Conservation (phyloP, 2,888 invertebrate genomes). For the Eupithecia abbreviata region DNA sequence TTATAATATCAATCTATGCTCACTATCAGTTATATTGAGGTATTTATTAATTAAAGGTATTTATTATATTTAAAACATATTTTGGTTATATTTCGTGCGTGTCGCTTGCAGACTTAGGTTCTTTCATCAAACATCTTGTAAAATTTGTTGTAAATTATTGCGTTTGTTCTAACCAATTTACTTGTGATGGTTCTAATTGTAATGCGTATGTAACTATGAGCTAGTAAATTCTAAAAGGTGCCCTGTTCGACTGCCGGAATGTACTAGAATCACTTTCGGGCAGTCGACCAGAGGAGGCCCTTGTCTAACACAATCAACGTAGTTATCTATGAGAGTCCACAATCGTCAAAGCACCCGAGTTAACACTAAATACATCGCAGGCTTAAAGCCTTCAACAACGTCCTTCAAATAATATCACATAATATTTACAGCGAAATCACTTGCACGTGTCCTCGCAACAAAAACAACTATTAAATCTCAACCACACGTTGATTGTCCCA, state of each 20-base stretch:
- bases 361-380: slow-evolving; percentile 81
- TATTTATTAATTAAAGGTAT: slow-evolving; percentile 58
- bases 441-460: slow-evolving; percentile 70
- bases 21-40: slow-evolving; percentile 63
- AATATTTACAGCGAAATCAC: slow-evolving; percentile 75
- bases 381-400: slow-evolving; percentile 80
- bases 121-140: slow-evolving; percentile 77
- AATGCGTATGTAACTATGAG: slow-evolving; percentile 74
- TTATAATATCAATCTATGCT: slow-evolving; percentile 57
- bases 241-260: slow-evolving; percentile 62
- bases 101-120: slow-evolving; percentile 48
- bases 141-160: slow-evolving; percentile 55
- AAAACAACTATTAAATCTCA: slow-evolving; percentile 57
- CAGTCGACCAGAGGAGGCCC: slow-evolving; percentile 59
- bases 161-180: slow-evolving; percentile 55
- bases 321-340: slow-evolving; percentile 79
- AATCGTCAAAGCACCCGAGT: slow-evolving; percentile 84
- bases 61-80: slow-evolving; percentile 48
- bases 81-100: slow-evolving; percentile 56
- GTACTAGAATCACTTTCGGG: slow-evolving; percentile 39
- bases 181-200: slow-evolving; percentile 68
- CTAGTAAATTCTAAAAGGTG: slow-evolving; percentile 78
- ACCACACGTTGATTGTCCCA: slow-evolving; percentile 63
- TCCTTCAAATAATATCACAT: slow-evolving; percentile 82
- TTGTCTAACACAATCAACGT: slow-evolving; percentile 77